These are phyloP conservation scores for Nyctereutes procyonoides DNA, from an alignment of 2,113 vertebrate species.

Conservation along the genomic window DNA sequence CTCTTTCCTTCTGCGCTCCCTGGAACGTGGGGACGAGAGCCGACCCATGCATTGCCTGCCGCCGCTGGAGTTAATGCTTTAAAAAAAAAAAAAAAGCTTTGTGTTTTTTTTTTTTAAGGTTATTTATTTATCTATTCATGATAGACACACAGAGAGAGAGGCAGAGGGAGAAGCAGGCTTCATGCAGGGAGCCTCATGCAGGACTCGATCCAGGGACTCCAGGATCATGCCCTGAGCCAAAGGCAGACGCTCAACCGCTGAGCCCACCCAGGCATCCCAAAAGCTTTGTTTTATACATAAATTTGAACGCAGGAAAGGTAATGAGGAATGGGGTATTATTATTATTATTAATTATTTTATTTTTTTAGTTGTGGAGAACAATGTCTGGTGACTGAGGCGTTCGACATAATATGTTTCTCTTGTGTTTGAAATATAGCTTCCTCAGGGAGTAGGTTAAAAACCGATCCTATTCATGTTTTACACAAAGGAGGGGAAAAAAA, in stretches of 20 bases:
- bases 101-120: too few species aligned
- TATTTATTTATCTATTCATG: too few species aligned
- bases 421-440: constrained; percentile 66
- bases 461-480: constrained; percentile 45
- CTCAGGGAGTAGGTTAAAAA: constrained; percentile 56
- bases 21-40: neutral
- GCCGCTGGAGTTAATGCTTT: neutral
- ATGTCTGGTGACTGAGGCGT: constrained; percentile 37
- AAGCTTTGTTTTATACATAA: neutral
- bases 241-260: too few species aligned
- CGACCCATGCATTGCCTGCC: neutral
- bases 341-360: neutral
- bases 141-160: too few species aligned
- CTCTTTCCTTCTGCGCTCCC: neutral
- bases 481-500: constrained; percentile 33
- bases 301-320: constrained; percentile 60
- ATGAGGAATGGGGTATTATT: constrained; percentile 32
- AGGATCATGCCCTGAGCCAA: too few species aligned
- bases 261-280: too few species aligned
- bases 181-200: too few species aligned
- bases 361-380: constrained; percentile 59
- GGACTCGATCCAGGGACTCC: too few species aligned
- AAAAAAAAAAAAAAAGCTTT: neutral
- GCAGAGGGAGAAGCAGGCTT: too few species aligned
- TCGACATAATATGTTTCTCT: constrained; percentile 48